These are phyloP conservation scores for Standfussiana lucernea DNA, from an alignment of 2,888 invertebrate genomes.

Conservation along the genomic window DNA sequence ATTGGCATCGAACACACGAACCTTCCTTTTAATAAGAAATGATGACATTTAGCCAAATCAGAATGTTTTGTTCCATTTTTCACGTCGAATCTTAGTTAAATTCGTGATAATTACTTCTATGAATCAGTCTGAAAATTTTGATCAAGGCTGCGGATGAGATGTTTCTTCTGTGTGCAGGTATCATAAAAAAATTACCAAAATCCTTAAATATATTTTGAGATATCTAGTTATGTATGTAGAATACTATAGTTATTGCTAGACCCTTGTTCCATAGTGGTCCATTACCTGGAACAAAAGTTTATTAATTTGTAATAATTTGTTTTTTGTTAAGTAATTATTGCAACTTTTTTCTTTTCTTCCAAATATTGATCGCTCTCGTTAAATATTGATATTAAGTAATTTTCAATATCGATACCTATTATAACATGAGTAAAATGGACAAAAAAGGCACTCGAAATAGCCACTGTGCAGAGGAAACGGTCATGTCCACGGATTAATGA, in stretches of 20 bases:
- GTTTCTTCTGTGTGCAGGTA: background rate
- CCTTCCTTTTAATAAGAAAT: background rate
- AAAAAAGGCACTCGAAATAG: slow-evolving; percentile 69
- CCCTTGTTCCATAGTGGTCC: background rate
- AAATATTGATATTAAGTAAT: slow-evolving; percentile 32
- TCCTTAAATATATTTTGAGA: too few relatives aligned
- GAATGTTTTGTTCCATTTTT: background rate
- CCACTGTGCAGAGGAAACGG: slow-evolving; percentile 73
- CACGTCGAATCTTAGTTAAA: background rate
- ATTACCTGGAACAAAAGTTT: background rate
- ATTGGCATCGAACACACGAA: background rate
- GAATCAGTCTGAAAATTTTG: background rate
- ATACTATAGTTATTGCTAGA: background rate
- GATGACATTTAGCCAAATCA: background rate
- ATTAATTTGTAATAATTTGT: slow-evolving; percentile 4
- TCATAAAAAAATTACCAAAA: too few relatives aligned
- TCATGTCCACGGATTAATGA: slow-evolving; percentile 80
- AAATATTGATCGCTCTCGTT: slow-evolving; percentile 19
- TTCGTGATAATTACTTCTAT: too few relatives aligned
- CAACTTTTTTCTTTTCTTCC: slow-evolving; percentile 5
- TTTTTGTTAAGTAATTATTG: background rate
- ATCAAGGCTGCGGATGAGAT: background rate
- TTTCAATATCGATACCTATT: slow-evolving; percentile 42
- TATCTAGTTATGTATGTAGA: background rate
- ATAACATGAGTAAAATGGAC: slow-evolving; percentile 62